Base-by-base conservation (phyloP, 2,797 vertebrate genomes). In the Diplodus puntazzo region DNA sequence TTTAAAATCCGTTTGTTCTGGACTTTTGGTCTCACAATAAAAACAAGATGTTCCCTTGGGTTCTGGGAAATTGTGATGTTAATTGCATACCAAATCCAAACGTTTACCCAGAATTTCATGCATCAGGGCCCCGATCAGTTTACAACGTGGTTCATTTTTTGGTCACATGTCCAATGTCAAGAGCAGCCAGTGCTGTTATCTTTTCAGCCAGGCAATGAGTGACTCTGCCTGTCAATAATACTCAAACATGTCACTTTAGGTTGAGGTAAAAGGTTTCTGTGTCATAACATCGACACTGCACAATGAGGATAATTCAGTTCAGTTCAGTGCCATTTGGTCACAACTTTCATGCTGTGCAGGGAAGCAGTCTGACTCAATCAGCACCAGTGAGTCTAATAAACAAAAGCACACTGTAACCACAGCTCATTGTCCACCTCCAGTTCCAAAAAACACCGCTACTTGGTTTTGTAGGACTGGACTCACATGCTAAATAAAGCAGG, bases 351-450 rank as follows among this genome's bases (percentile, higher is more conserved):
- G n/a, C 34, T 42, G 25, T 17, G 1, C 64, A 54, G 21, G 53
- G 30, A 59, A 46, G 8, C 39, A 16, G 17, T 48, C 27, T 50
- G 53, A 46, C 30, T 58, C 16, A 7, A 45, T 48, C 53, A 49
- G n/a, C 1, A 2, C 16, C 53, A 49, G 23, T 0, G 3, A 17
- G 39, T 45, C 2, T 16, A 17, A 58, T 52, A 23, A 49, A 61
- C 23, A 62, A 16, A 73, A 18, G 18, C 20, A 4, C 5, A n/a
- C 4, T 11, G 2, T 65, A 5, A 66, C 67, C 74, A 73, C 50
- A 62, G 65, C 55, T 85, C 62, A 61, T 42, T 66, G 9, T 57
- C 48, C 67, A 52, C 23, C 18, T 70, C 0, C 18, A 60, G 7
- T 20, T 60, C 14, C 1, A 27, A n/a, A n/a, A 55, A 50, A 48